These are phyloP conservation scores for Eulemur rufifrons DNA, from an alignment of 2,113 vertebrate species.

Conservation along the genomic window DNA sequence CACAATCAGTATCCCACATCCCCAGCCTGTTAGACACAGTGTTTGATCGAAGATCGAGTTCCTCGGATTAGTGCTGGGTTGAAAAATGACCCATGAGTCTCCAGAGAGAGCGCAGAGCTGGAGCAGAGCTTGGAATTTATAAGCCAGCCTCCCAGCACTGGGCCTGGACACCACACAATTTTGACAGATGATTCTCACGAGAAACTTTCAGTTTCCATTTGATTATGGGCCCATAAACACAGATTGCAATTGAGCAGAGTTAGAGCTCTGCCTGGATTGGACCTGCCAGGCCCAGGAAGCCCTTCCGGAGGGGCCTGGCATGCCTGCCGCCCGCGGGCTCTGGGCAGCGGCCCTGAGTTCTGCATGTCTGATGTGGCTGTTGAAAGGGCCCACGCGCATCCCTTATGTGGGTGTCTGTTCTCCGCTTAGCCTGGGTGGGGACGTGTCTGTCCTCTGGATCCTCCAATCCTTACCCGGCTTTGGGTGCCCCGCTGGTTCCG, in stretches of 20 bases:
- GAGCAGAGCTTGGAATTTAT: conserved; percentile 47
- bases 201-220: conserved; percentile 69
- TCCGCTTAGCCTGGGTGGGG: fast-evolving
- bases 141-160: not conserved
- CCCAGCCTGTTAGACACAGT: conserved; percentile 64
- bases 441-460: fast-evolving
- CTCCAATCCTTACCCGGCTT: fast-evolving
- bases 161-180: conserved; percentile 35
- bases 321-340: not conserved
- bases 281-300: not conserved
- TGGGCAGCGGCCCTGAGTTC: not conserved
- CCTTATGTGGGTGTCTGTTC: fast-evolving
- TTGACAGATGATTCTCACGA: conserved; percentile 73
- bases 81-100: conserved; percentile 66
- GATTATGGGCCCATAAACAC: conserved; percentile 74
- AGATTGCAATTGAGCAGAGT: conserved; percentile 56
- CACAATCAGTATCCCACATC: conserved; percentile 55
- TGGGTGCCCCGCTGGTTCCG: not conserved
- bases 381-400: fast-evolving
- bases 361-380: fast-evolving
- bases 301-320: fast-evolving
- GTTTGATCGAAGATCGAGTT: conserved; percentile 68
- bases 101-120: not conserved
- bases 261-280: not conserved
- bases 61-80: conserved; percentile 59